Evolutionary conservation across 1,140 invertebrate genomes (phyloP), one percentile per base, ranked within the genome.

Genomic region (Conus betulinus): DNA sequence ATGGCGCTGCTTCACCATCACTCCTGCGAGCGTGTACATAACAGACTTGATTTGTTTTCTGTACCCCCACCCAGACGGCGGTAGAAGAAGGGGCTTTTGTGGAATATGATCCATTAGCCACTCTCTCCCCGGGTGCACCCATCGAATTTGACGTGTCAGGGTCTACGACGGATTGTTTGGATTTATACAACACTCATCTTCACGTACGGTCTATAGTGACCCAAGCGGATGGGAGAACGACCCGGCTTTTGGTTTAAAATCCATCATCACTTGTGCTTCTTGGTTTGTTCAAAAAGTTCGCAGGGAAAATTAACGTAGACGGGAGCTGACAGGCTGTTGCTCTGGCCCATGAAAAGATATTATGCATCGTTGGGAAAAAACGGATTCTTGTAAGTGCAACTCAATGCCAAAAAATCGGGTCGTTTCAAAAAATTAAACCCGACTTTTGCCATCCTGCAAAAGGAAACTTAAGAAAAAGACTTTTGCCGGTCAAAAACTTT

Each of bases 311-410:
- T 87, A 4, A 57, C 17, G 20, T 15, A 8, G 67, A 51, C 84
- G 84, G 15, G 17, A 63, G 25, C 23, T 85, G n/a, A 3, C 74
- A 74, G 8, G 52, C 74, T n/a, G 76, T 87, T 20, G 10, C 25
- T 10, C 11, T 85, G 63, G 84, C 84, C 11, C 84, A 85, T 51
- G 27, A 17, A 23, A 74, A 74, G 23, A 67, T 67, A 6, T 52
- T 85, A 79, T 23, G 74, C 52, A 55, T 78, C 74, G 13, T 23
- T 87, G 2, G 78, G 51, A 67, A 85, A n/a, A 85, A 76, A 23
- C 39, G 84, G 4, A 85, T 78, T 79, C 84, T 7, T 20, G 60
- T 67, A 85, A 76, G 67, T 85, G 67, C 57, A n/a, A n/a, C n/a
- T n/a, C n/a, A n/a, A n/a, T n/a, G n/a, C n/a, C n/a, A n/a, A n/a